Conservation (phyloP, 2,888 invertebrate species). For the Diachrysia chrysitis region DNA sequence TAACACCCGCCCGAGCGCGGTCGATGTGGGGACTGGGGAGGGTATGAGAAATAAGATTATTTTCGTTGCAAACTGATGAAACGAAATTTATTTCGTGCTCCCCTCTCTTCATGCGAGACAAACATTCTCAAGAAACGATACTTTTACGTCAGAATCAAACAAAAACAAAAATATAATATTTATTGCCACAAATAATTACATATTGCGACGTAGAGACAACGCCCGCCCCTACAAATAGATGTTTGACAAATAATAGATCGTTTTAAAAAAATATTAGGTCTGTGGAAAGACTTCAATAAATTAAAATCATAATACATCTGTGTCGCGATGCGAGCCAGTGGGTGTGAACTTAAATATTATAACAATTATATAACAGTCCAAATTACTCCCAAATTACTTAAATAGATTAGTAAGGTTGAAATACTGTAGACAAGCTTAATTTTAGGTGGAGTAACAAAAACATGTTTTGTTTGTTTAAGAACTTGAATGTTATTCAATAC, state of each 20-base stretch:
- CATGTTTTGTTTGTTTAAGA: neutral
- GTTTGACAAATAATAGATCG: slow-evolving; percentile 35
- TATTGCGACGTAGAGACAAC: slow-evolving; percentile 23
- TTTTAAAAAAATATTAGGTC: slow-evolving; percentile 41
- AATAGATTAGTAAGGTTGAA: slow-evolving; percentile 4
- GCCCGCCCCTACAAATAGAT: slow-evolving; percentile 25
- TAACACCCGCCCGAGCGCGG: slow-evolving; percentile 57
- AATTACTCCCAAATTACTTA: slow-evolving; percentile 5
- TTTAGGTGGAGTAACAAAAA: neutral
- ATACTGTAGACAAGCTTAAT: slow-evolving; percentile 1
- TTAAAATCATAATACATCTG: slow-evolving; percentile 28
- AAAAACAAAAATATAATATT: slow-evolving; percentile 43
- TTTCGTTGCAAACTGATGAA: slow-evolving; percentile 64
- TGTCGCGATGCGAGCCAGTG: slow-evolving; percentile 29
- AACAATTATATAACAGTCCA: slow-evolving; percentile 26
- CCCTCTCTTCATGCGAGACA: slow-evolving; percentile 46
- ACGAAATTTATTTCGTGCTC: slow-evolving; percentile 57
- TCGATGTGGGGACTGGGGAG: slow-evolving; percentile 54
- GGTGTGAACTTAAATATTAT: slow-evolving; percentile 38
- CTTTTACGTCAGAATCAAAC: slow-evolving; percentile 41
- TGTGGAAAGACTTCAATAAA: slow-evolving; percentile 32
- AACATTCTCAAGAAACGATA: slow-evolving; percentile 52
- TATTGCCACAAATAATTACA: slow-evolving; percentile 37
- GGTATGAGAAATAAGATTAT: slow-evolving; percentile 61
- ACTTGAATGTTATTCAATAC: neutral